These are phyloP conservation scores for Caenorhabditis wallacei DNA, from an alignment of 2,888 invertebrate genomes.

Conservation along the genomic window DNA sequence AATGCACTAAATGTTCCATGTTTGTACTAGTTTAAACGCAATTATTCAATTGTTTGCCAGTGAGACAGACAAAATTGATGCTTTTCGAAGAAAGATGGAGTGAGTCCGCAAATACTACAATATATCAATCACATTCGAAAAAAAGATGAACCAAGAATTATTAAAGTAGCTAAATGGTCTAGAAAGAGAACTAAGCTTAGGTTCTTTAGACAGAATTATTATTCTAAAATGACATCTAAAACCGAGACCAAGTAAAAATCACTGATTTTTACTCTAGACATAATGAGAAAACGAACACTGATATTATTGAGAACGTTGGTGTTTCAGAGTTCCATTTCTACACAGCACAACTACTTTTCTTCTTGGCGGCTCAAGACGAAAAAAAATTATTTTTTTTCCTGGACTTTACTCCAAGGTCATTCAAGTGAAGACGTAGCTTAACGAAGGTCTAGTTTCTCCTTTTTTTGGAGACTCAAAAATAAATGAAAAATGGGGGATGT, in stretches of 20 bases:
- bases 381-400: slow-evolving; percentile 28
- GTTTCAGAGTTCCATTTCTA: slow-evolving; percentile 12
- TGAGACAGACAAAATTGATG: neutral
- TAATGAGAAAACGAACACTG: slow-evolving; percentile 2
- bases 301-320: slow-evolving; percentile 1
- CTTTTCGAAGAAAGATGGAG: neutral
- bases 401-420: slow-evolving; percentile 47
- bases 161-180: neutral
- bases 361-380: slow-evolving; percentile 10
- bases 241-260: neutral
- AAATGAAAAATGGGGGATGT: slow-evolving; percentile 11
- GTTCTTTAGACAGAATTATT: too few relatives aligned
- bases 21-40: slow-evolving; percentile 28
- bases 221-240: neutral
- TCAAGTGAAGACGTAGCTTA: slow-evolving; percentile 47
- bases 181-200: neutral
- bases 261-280: slow-evolving; percentile 8
- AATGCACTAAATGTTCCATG: slow-evolving; percentile 25
- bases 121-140: too few relatives aligned
- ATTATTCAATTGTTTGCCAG: neutral
- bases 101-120: neutral
- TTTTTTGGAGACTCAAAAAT: slow-evolving; percentile 7
- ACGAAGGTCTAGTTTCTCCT: slow-evolving; percentile 32
- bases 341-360: neutral
- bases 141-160: neutral